Evolutionary conservation across 2,888 invertebrate genomes (phyloP).

Genomic region (Eristalinus aeneus): DNA sequence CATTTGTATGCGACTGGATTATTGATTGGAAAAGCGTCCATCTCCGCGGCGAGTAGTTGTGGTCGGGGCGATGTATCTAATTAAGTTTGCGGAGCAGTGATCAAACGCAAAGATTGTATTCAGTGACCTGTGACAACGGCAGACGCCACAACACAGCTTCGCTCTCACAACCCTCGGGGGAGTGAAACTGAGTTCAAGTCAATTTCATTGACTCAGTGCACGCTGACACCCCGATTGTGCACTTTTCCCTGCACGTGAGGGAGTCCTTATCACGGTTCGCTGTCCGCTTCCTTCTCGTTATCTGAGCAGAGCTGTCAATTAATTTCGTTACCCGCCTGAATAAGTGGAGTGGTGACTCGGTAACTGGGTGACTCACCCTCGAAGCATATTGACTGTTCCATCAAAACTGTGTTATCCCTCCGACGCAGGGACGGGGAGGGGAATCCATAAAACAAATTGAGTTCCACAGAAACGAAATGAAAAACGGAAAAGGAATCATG

Average conservation of each 20-base stretch:
- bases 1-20: conserved; percentile 5
- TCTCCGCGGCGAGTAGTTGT: background rate
- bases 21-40: conserved; percentile 40
- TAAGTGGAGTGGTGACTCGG: conserved; percentile 12
- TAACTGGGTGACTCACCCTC: conserved; percentile 50
- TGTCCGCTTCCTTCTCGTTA: conserved; percentile 26
- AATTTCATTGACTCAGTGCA: conserved; percentile 63
- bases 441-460: conserved; percentile 70
- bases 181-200: conserved; percentile 13
- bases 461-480: conserved; percentile 49
- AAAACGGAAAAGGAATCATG: conserved; percentile 26
- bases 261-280: conserved; percentile 45
- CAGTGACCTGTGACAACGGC: conserved; percentile 51
- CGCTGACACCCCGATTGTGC: conserved; percentile 57
- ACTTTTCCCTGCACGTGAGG: conserved; percentile 30
- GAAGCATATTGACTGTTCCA: conserved; percentile 36
- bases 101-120: conserved; percentile 18
- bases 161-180: conserved; percentile 50
- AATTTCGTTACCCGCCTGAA: conserved; percentile 43
- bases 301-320: conserved; percentile 59
- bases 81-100: conserved; percentile 40
- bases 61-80: conserved; percentile 34
- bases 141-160: conserved; percentile 33
- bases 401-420: conserved; percentile 60
- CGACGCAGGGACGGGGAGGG: too few relatives aligned